Conservation (phyloP, 2,888 invertebrate species). For the Eilema caniola region DNA sequence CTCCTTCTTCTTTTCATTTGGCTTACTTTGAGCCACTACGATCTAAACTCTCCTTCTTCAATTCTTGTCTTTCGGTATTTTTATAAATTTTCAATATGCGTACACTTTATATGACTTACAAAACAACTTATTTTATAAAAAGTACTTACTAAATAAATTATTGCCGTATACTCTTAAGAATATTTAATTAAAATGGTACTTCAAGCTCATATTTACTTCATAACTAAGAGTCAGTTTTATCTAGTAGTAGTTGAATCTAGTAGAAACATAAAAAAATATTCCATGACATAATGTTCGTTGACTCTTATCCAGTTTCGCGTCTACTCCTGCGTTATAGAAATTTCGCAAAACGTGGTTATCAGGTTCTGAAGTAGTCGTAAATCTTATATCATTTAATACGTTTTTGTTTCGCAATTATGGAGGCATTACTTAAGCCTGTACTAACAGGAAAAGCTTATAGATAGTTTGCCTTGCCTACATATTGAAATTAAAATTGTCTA, state of each 20-base stretch:
- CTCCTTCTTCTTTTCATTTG: no score
- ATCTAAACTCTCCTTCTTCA: no score
- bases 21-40: no score
- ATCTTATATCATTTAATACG: slow-evolving; percentile 27
- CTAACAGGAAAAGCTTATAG: background rate
- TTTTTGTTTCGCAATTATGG: slow-evolving; percentile 35
- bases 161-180: background rate
- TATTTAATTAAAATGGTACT: no score
- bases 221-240: slow-evolving; percentile 5
- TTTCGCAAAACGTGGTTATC: slow-evolving; percentile 22
- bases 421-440: slow-evolving; percentile 24
- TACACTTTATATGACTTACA: background rate
- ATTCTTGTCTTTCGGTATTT: background rate
- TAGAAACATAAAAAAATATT: slow-evolving; percentile 63
- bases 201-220: background rate
- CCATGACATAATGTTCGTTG: slow-evolving; percentile 57
- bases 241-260: slow-evolving; percentile 49
- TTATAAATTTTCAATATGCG: background rate
- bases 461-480: no score
- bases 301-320: slow-evolving; percentile 42
- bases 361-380: slow-evolving; percentile 21
- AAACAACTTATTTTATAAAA: no score
- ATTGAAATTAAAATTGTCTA: no score
- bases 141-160: background rate
- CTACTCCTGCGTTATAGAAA: slow-evolving; percentile 32